Conservation (phyloP, 2,797 vertebrate genomes). For the Loris lydekkerianus region DNA sequence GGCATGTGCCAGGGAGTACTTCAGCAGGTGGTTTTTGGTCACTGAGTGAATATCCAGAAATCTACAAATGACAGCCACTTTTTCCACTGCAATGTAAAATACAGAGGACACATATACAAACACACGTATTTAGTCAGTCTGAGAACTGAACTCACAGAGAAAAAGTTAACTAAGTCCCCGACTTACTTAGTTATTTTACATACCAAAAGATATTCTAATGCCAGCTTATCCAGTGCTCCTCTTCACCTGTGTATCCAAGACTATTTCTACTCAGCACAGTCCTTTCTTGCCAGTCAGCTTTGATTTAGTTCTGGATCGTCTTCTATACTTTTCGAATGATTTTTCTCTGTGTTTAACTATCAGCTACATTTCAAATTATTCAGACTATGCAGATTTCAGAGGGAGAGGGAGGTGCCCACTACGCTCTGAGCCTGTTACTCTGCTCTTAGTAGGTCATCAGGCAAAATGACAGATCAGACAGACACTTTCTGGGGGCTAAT, state of each 20-base stretch:
- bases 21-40: conserved; percentile 98
- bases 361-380: conserved; percentile 22
- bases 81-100: conserved; percentile 92
- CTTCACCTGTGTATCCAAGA: background rate
- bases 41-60: conserved; percentile 98
- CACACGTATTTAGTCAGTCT: conserved; percentile 59
- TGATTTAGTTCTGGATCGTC: background rate
- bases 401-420: background rate
- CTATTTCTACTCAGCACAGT: background rate
- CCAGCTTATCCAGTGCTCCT: background rate
- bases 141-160: conserved; percentile 16
- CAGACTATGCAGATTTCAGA: background rate
- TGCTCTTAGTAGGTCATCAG: background rate
- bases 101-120: conserved; percentile 27
- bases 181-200: background rate
- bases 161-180: background rate
- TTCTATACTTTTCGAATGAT: background rate
- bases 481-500: background rate
- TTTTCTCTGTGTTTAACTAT: conserved; percentile 43
- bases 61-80: conserved; percentile 97
- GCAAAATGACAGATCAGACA: background rate
- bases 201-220: background rate
- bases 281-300: background rate
- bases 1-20: conserved; percentile 97
- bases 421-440: background rate